These are phyloP conservation scores for Drosophila setifemur DNA, from an alignment of 1,140 invertebrate genomes.

Conservation along the genomic window DNA sequence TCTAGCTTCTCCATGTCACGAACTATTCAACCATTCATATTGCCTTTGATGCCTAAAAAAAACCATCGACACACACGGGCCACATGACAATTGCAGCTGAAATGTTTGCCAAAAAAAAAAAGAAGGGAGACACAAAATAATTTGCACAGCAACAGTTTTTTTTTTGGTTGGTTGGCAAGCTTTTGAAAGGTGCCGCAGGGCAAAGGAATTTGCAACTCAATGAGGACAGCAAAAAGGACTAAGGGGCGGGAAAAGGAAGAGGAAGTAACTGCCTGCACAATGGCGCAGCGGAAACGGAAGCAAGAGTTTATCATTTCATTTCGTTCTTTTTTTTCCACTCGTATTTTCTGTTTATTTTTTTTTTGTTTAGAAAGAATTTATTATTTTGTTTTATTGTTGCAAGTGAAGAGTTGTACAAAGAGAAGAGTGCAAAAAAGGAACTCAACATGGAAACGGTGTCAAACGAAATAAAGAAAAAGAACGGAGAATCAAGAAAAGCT, in stretches of 20 bases:
- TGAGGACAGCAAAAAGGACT: slow-evolving; percentile 15
- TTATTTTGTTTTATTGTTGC: slow-evolving; percentile 38
- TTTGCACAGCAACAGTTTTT: slow-evolving; percentile 26
- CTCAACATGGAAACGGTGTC: slow-evolving; percentile 38
- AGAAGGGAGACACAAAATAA: slow-evolving; percentile 27
- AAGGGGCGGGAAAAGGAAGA: slow-evolving; percentile 14
- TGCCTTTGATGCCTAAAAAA: neutral
- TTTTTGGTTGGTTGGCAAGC: slow-evolving; percentile 5
- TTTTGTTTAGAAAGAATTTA: slow-evolving; percentile 21
- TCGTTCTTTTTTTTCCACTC: slow-evolving; percentile 20
- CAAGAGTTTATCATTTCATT: slow-evolving; percentile 65
- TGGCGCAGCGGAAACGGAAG: slow-evolving; percentile 82
- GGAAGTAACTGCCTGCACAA: slow-evolving; percentile 66
- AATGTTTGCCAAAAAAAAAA: slow-evolving; percentile 29
- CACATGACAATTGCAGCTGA: slow-evolving; percentile 15
- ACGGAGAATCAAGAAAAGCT: slow-evolving; percentile 20
- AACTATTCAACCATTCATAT: too few species aligned
- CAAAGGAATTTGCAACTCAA: slow-evolving; percentile 50
- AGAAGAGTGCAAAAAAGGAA: slow-evolving; percentile 42
- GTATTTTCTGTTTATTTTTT: slow-evolving; percentile 17
- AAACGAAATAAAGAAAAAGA: slow-evolving; percentile 25
- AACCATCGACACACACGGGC: slow-evolving; percentile 5
- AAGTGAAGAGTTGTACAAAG: slow-evolving; percentile 41
- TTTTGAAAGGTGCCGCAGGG: slow-evolving; percentile 25
- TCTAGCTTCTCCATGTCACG: too few species aligned